phyloP scores from a whole-genome alignment of 2,113 vertebrate species.

The Thunnus maccoyii region DNA sequence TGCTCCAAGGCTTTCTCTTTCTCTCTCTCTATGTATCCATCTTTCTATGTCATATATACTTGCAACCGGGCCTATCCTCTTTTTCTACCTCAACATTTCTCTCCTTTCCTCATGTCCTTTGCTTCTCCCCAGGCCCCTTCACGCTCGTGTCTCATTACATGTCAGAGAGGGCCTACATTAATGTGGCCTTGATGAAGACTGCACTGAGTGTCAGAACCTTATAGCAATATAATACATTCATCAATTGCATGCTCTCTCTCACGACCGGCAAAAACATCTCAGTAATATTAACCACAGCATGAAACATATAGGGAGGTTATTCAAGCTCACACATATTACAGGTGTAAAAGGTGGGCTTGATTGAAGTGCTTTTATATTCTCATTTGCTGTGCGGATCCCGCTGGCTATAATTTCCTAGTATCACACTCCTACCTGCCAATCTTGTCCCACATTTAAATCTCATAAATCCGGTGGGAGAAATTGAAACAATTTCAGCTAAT shows the following conservation, averaged over 20 bases:
- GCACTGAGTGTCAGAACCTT: constrained; percentile 44
- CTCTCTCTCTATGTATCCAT: background rate
- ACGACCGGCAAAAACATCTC: constrained; percentile 8
- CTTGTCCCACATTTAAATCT: constrained; percentile 71
- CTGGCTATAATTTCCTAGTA: constrained; percentile 61
- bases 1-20: background rate
- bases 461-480: constrained; percentile 67
- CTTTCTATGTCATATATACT: background rate
- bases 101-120: background rate
- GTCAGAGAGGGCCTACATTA: constrained; percentile 23
- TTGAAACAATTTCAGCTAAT: constrained; percentile 75
- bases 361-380: constrained; percentile 61
- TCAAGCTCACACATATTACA: constrained; percentile 44
- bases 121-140: background rate
- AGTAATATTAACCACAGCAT: constrained; percentile 25
- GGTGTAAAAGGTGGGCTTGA: constrained; percentile 51
- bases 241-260: constrained; percentile 44
- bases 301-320: constrained; percentile 31
- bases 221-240: constrained; percentile 25
- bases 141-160: constrained; percentile 28
- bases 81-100: background rate
- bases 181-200: constrained; percentile 51
- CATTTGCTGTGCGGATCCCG: constrained; percentile 53
- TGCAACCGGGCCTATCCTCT: background rate
- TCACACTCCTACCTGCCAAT: constrained; percentile 62